These are phyloP conservation scores for Drosophila tanythrix DNA, from an alignment of 2,888 invertebrate genomes.

Conservation along the genomic window DNA sequence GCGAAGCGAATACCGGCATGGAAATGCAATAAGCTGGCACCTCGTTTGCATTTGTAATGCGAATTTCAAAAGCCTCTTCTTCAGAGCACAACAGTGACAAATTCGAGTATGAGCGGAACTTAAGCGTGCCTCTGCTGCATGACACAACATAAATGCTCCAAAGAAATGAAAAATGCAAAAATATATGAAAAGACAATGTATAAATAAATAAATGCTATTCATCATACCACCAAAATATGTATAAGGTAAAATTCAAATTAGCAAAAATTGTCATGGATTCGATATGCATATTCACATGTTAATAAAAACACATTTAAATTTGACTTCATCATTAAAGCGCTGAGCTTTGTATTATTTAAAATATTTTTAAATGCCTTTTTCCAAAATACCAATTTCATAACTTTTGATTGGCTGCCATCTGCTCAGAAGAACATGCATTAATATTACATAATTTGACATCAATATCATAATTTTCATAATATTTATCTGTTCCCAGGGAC, in stretches of 20 bases:
- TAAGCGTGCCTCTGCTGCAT: slow-evolving; percentile 27
- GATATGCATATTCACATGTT: background rate
- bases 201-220: background rate
- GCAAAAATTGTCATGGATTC: background rate
- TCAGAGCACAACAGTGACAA: slow-evolving; percentile 12
- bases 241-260: background rate
- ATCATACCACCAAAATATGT: too few relatives aligned
- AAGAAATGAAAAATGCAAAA: slow-evolving; percentile 14
- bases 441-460: background rate
- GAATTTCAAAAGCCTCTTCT: slow-evolving; percentile 43
- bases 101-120: slow-evolving; percentile 42
- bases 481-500: background rate
- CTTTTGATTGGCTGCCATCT: background rate
- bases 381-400: background rate
- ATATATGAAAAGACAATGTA: background rate
- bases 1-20: slow-evolving; percentile 39
- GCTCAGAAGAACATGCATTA: background rate
- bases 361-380: too few relatives aligned
- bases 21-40: slow-evolving; percentile 54
- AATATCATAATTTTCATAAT: background rate
- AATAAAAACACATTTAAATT: background rate
- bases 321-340: background rate
- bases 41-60: slow-evolving; percentile 69
- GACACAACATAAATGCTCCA: slow-evolving; percentile 41
- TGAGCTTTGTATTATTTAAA: background rate